Evolutionary conservation across 2,888 invertebrate genomes (phyloP), one percentile per base, ranked within the genome.

Genomic region (Calliphora vomitoria): DNA sequence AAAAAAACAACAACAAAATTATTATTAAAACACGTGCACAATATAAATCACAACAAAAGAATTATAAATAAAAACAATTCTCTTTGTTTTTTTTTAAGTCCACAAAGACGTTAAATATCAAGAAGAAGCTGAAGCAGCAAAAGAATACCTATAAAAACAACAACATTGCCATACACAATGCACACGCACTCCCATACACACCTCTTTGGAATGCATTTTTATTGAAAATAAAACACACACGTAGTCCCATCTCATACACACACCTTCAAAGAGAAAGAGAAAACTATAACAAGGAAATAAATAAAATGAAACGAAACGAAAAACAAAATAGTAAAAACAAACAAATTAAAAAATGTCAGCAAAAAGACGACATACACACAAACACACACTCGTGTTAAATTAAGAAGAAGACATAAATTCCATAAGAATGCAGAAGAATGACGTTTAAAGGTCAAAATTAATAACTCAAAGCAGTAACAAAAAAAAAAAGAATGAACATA

Each of bases 41-140:
- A 74, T 35, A 82, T 74, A 82, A 74, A 74, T 75, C 60, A 50
- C 68, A 82, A 47, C 47, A 75, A 75, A 75, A 50, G 8, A 66
- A 82, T 10, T 31, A 55, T 25, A 58, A 82, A 82, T 35, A 75
- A 66, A 82, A 11, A 31, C 4, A 10, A n/a, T 55, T 68, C 3
- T 69, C 11, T 68, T 18, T 58, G 41, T 13, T 41, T 64, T 53
- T 47, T 18, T 1, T 50, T 13, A 80, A 53, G 8, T 15, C 13
- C n/a, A 41, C 13, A 72, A 71, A 71, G 71, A 62, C 10, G 13
- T 35, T 3, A 0, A 11, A 60, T 13, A 60, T 18, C 35, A 38
- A 35, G 6, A 64, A 35, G n/a, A 64, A 38, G 44, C 11, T 15
- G n/a, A 64, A 38, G 44, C 11, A n/a, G 15, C 38, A 8, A 38